A percentile compares a stretch with the other conserved stretches of the same genome.
phyloP scores from a whole-genome alignment of 1,140 invertebrate species.

The Ephestia elutella region DNA sequence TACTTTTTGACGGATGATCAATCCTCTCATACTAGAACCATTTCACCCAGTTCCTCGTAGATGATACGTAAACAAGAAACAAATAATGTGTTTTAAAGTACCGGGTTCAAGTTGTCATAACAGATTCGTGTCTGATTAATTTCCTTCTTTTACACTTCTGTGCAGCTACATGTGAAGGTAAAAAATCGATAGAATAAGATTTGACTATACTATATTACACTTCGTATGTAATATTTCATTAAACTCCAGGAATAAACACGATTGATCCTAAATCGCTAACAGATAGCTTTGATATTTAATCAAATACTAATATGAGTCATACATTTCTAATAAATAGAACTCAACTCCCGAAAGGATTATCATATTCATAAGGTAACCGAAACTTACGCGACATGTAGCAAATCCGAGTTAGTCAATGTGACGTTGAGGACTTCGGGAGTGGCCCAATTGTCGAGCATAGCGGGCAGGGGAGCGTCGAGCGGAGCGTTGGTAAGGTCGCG shows the following conservation, averaged over 20 bases:
- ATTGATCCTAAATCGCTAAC: not conserved
- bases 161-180: too few relatives aligned
- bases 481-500: constrained; percentile 43
- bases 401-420: constrained; percentile 57
- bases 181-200: too few relatives aligned
- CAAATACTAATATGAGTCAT: not conserved
- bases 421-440: constrained; percentile 56
- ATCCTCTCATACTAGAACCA: too few relatives aligned
- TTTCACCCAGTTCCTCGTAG: too few relatives aligned
- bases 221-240: too few relatives aligned
- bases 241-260: too few relatives aligned
- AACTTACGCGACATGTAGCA: constrained; percentile 64
- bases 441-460: constrained; percentile 57
- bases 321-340: constrained; percentile 6
- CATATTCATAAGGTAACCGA: constrained; percentile 17
- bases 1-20: too few relatives aligned
- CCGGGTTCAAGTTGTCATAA: too few relatives aligned
- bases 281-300: not conserved
- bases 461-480: constrained; percentile 54
- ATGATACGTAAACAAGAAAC: too few relatives aligned
- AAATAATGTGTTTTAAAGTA: too few relatives aligned
- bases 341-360: constrained; percentile 14
- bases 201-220: not conserved
- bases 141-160: too few relatives aligned
- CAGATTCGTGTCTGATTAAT: too few relatives aligned